Evolutionary conservation across 1,140 invertebrate genomes (phyloP).

Genomic region (Drosophila azteca): DNA sequence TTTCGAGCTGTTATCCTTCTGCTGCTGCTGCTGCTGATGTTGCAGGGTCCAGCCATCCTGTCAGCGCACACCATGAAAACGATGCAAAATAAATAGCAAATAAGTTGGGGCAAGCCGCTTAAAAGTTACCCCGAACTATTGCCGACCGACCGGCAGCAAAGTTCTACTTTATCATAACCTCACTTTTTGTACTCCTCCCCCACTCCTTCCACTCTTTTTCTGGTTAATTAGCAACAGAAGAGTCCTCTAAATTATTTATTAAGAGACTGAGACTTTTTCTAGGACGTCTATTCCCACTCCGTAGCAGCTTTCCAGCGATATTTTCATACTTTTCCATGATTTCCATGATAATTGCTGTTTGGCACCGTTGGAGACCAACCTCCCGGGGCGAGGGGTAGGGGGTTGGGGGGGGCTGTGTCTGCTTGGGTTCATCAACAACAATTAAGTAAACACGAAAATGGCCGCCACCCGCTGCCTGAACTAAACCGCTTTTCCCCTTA

Average conservation of each 20-base stretch:
- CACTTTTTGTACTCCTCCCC: conserved; percentile 42
- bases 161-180: conserved; percentile 74
- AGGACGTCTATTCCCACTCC: no score
- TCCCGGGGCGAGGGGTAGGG: not conserved
- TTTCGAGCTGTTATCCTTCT: no score
- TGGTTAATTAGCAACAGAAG: conserved; percentile 62
- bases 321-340: not conserved
- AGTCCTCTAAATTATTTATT: conserved; percentile 45
- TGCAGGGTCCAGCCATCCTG: not conserved
- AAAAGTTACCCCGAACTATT: conserved; percentile 69
- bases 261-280: not conserved
- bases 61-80: conserved; percentile 52
- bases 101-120: conserved; percentile 58
- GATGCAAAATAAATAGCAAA: conserved; percentile 77
- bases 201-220: conserved; percentile 24
- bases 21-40: no score
- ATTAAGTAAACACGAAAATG: conserved; percentile 54
- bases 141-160: conserved; percentile 52
- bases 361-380: not conserved
- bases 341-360: conserved; percentile 42
- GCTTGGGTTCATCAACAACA: conserved; percentile 43
- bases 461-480: conserved; percentile 6
- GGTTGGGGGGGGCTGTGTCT: not conserved
- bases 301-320: no score
- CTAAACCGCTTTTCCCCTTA: no score